Evolutionary conservation across 2,797 vertebrate species (phyloP), one percentile per base, ranked within the genome.

Genomic region (Scolopax rusticola): DNA sequence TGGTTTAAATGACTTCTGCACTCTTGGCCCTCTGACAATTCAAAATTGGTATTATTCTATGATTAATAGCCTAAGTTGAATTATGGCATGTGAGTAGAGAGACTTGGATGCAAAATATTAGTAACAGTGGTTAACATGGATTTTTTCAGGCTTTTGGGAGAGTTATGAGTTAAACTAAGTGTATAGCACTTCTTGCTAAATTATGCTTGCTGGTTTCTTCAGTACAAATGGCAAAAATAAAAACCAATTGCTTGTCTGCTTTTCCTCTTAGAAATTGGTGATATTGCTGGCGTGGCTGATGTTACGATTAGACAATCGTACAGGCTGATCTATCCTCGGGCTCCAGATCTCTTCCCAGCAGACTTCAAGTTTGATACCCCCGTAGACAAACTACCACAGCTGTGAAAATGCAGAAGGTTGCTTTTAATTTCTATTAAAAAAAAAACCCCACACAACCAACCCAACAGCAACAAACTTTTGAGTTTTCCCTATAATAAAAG

Each of bases 341-440:
- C 99, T 21, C 99, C 99, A 11, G 99, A 99, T 96, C 99, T 99
- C 91, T 99, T 99, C 97, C 99, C 99, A 73, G 96, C 99, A 75
- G 99, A 99, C 97, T 99, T 99, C 98, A 99, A 99, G 97, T 99
- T 99, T 54, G 99, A 99, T 97, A 99, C 99, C 4, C 99, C 99
- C 3, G 99, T 99, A 63, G 99, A 99, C 98, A 99, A 99, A 97
- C 98, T 99, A 76, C 99, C 99, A 45, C 99, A 99, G 96, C 98
- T 99, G 98, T 99, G 98, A 99, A 80, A 96, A 61, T 40, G 65
- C 84, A 56, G 68, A 85, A 47, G n/a, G 74, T 86, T 94, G 4
- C 53, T 43, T 60, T 64, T 79, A 71, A 61, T 86, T 90, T 95
- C 75, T 95, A 32, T 88, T 94, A 43, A 5, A 18, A 43, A 5